A percentile compares a stretch with the other conserved stretches of the same genome.
Evolutionary conservation across 2,888 invertebrate species (phyloP).

Genomic region (Amphimallon solstitiale): DNA sequence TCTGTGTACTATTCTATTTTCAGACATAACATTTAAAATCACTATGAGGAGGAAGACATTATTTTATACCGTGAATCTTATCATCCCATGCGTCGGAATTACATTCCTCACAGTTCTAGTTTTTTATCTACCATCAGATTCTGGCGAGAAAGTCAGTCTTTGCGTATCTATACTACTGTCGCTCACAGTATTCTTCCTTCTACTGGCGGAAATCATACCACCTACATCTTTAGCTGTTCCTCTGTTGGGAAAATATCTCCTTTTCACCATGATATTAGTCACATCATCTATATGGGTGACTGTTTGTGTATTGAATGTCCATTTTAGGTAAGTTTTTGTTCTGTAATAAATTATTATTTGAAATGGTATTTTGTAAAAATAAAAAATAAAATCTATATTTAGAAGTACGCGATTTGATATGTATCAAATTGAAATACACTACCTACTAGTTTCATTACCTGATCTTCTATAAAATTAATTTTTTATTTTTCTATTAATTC

Average conservation of each 20-base stretch:
- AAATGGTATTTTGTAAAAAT: too few relatives aligned
- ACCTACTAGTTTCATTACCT: too few relatives aligned
- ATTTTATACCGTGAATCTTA: slow-evolving; percentile 96
- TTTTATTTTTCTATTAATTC: too few relatives aligned
- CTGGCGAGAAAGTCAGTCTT: slow-evolving; percentile 96
- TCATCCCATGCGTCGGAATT: slow-evolving; percentile 97
- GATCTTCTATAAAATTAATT: too few relatives aligned
- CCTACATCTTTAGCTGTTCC: slow-evolving; percentile 97
- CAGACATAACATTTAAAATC: slow-evolving; percentile 98
- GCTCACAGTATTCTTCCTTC: slow-evolving; percentile 97
- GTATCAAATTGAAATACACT: too few relatives aligned
- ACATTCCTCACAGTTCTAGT: slow-evolving; percentile 96
- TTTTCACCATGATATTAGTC: slow-evolving; percentile 96
- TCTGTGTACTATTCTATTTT: too few relatives aligned
- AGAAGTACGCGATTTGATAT: too few relatives aligned
- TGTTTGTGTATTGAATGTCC: slow-evolving; percentile 94
- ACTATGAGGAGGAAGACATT: slow-evolving; percentile 97
- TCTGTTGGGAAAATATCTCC: slow-evolving; percentile 92
- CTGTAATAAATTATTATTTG: too few relatives aligned
- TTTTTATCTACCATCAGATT: slow-evolving; percentile 97
- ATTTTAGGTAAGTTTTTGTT: slow-evolving; percentile 74
- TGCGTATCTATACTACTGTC: slow-evolving; percentile 99
- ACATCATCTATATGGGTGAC: slow-evolving; percentile 94
- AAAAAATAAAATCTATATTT: too few relatives aligned
- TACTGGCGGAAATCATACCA: slow-evolving; percentile 98